Evolutionary conservation across 2,888 invertebrate species (phyloP).

Genomic region (Congeria kusceri): DNA sequence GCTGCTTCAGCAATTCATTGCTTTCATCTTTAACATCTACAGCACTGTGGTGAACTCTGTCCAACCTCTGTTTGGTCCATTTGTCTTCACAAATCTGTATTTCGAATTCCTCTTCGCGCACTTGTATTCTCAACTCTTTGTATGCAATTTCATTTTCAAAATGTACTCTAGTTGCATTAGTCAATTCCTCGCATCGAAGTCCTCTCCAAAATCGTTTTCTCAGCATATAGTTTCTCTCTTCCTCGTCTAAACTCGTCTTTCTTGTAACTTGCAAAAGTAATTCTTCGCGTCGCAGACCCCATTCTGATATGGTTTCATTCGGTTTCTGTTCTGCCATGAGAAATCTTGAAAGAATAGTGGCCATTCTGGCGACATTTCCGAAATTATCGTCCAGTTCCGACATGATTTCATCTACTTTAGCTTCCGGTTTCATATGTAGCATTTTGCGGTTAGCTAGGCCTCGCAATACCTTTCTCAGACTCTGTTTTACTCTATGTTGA

Average conservation of each 20-base stretch:
- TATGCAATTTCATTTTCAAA: background rate
- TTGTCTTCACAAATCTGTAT: background rate
- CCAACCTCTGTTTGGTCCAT: background rate
- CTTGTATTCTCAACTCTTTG: background rate
- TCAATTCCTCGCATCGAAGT: background rate
- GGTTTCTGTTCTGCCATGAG: background rate
- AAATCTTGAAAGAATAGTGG: background rate
- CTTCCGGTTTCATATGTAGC: background rate
- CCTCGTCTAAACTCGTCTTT: background rate
- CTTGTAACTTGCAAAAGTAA: background rate
- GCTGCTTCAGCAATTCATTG: too few relatives aligned
- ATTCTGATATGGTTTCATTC: slow-evolving; percentile 10
- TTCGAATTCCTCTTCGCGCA: slow-evolving; percentile 4
- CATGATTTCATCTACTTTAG: slow-evolving; percentile 4
- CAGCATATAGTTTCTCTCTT: background rate
- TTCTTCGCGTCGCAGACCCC: slow-evolving; percentile 9
- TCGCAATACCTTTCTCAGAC: slow-evolving; percentile 8
- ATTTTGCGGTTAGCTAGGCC: slow-evolving; percentile 6
- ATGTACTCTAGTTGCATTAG: background rate
- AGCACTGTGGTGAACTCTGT: background rate
- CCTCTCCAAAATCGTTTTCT: slow-evolving; percentile 5
- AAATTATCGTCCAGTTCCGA: slow-evolving; percentile 1
- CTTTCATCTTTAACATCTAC: background rate
- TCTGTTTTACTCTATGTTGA: slow-evolving; percentile 1
- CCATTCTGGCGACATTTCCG: slow-evolving; percentile 14